phyloP scores from a whole-genome alignment of 2,797 vertebrate genomes.

The Australoheros facetus region DNA sequence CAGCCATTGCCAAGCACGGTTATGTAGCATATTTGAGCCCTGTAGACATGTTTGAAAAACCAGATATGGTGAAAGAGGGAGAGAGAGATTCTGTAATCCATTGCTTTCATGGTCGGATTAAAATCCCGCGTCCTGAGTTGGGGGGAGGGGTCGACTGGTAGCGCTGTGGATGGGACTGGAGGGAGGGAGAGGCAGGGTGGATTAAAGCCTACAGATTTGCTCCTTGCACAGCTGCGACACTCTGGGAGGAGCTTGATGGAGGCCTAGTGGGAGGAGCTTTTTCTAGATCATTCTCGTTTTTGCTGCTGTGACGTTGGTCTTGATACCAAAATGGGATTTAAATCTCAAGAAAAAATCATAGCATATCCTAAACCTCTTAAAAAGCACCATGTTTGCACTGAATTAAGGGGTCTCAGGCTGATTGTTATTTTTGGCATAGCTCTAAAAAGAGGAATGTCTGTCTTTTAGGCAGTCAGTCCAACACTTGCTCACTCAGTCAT shows the following conservation, averaged over 20 bases:
- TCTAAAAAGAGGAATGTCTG: not conserved
- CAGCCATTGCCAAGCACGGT: not conserved
- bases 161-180: slow-evolving; percentile 30
- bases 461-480: not conserved
- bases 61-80: slow-evolving; percentile 14
- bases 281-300: not conserved
- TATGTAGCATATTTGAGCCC: not conserved
- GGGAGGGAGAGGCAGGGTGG: slow-evolving; percentile 34
- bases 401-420: not conserved
- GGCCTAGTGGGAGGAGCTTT: slow-evolving; percentile 35
- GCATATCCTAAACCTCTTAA: not conserved
- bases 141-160: slow-evolving; percentile 60
- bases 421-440: not conserved
- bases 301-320: not conserved
- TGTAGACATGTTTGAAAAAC: slow-evolving; percentile 19
- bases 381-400: not conserved
- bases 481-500: not conserved
- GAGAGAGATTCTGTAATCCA: slow-evolving; percentile 69
- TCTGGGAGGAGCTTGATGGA: slow-evolving; percentile 47
- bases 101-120: slow-evolving; percentile 71
- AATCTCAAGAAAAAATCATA: not conserved
- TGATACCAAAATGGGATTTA: not conserved
- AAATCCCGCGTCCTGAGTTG: slow-evolving; percentile 60
- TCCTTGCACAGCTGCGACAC: slow-evolving; percentile 69
- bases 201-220: slow-evolving; percentile 71